Conservation (phyloP, 92 coral and sea anemone species). For the Zoanthus gigantus region DNA sequence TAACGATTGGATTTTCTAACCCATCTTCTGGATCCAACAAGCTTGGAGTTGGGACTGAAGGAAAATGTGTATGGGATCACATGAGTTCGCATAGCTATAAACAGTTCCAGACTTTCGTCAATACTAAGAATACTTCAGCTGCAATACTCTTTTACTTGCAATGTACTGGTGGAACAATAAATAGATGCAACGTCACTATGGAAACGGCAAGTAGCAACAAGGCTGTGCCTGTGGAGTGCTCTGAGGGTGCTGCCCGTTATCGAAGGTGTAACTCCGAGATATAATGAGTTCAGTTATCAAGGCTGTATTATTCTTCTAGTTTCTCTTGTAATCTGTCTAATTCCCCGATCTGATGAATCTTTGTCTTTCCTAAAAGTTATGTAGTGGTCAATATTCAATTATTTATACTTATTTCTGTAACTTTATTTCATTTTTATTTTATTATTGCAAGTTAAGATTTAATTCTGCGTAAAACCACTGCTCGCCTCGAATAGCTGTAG, state of each 20-base stretch:
- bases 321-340: too few relatives aligned
- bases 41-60: constrained; percentile 67
- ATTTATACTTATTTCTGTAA: too few relatives aligned
- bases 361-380: too few relatives aligned
- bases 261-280: too few relatives aligned
- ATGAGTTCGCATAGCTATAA: constrained; percentile 60
- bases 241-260: not conserved
- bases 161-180: constrained; percentile 59
- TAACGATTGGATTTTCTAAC: constrained; percentile 73
- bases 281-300: too few relatives aligned
- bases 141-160: constrained; percentile 37
- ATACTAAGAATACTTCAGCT: not conserved
- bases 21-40: constrained; percentile 58
- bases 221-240: not conserved
- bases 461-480: too few relatives aligned
- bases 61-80: constrained; percentile 58
- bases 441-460: too few relatives aligned
- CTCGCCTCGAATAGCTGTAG: too few relatives aligned
- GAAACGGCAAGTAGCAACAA: not conserved
- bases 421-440: too few relatives aligned
- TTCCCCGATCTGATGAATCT: too few relatives aligned
- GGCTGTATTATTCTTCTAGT: too few relatives aligned
- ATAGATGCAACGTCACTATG: constrained; percentile 33
- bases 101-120: constrained; percentile 1
- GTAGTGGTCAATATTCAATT: too few relatives aligned